Conservation (phyloP, 1,140 invertebrate genomes). For the Drosophila pachea region DNA sequence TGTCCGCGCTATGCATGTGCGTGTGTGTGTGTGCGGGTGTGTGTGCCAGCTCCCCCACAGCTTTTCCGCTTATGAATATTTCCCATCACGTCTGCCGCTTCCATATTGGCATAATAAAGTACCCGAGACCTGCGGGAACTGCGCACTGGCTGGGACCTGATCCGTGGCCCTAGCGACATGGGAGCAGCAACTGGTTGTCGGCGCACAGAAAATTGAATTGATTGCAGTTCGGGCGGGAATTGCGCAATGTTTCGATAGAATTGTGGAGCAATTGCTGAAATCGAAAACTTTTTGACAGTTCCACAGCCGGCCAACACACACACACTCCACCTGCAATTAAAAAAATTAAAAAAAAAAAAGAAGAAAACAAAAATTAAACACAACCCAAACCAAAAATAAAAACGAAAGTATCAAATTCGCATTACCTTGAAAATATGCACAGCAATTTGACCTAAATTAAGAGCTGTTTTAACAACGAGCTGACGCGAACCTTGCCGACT, state of each 20-base stretch:
- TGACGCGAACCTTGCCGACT: conserved; percentile 45
- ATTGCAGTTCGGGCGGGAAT: conserved; percentile 54
- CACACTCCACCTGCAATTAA: conserved; percentile 24
- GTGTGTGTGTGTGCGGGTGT: conserved; percentile 2
- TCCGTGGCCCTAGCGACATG: conserved; percentile 4
- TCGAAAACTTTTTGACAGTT: conserved; percentile 53
- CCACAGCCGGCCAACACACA: conserved; percentile 36
- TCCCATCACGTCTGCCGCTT: conserved; percentile 58
- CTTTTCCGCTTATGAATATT: conserved; percentile 75
- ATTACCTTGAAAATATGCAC: conserved; percentile 65
- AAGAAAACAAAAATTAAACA: too few relatives aligned
- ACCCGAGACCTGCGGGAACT: conserved; percentile 10
- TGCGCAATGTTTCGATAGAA: conserved; percentile 63
- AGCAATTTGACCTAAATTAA: conserved; percentile 66
- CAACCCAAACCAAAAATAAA: conserved; percentile 31
- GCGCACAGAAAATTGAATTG: conserved; percentile 43
- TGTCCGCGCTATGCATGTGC: conserved; percentile 6
- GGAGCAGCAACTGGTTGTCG: neutral
- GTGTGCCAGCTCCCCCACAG: conserved; percentile 39
- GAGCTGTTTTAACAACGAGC: conserved; percentile 32
- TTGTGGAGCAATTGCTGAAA: conserved; percentile 51
- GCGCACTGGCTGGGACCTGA: conserved; percentile 9
- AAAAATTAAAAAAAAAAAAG: conserved; percentile 12
- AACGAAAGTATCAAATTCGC: conserved; percentile 73
- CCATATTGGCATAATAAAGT: conserved; percentile 53